phyloP scores from a whole-genome alignment of 2,888 invertebrate genomes.

The Pelosia muscerda region DNA sequence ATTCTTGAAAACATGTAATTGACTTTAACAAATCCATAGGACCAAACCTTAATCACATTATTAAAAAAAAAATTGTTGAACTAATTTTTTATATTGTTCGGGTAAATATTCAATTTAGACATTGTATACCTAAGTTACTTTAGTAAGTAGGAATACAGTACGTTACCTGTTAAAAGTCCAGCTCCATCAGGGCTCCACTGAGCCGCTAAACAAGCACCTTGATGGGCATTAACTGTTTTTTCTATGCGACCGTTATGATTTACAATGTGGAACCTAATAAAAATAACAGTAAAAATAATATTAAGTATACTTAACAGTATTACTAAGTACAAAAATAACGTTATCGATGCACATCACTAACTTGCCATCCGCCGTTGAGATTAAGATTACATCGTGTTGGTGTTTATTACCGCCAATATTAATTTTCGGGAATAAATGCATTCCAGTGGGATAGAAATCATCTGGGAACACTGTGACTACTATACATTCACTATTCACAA shows the following conservation, averaged over 20 bases:
- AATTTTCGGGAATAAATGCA: constrained; percentile 94
- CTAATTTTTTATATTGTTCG: too few relatives aligned
- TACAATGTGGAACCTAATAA: constrained; percentile 92
- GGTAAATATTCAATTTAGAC: too few relatives aligned
- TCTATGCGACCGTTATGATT: constrained; percentile 97
- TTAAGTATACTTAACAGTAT: background rate
- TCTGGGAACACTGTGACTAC: constrained; percentile 92
- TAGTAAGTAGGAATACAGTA: background rate
- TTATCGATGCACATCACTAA: constrained; percentile 51
- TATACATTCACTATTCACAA: constrained; percentile 92
- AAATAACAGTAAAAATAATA: background rate
- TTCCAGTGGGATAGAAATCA: constrained; percentile 95
- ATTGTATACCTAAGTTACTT: too few relatives aligned
- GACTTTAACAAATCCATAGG: background rate
- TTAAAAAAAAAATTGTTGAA: too few relatives aligned
- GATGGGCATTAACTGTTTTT: constrained; percentile 96
- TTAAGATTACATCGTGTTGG: constrained; percentile 92
- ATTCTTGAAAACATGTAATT: background rate
- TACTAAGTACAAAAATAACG: background rate
- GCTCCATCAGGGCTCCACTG: constrained; percentile 98
- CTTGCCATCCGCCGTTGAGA: constrained; percentile 95
- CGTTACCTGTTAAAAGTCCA: constrained; percentile 94
- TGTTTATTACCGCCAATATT: constrained; percentile 85
- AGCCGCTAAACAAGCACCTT: constrained; percentile 95
- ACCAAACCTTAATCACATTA: too few relatives aligned